Evolutionary conservation across 2,797 vertebrate genomes (phyloP).

Genomic region (Anas bernieri): DNA sequence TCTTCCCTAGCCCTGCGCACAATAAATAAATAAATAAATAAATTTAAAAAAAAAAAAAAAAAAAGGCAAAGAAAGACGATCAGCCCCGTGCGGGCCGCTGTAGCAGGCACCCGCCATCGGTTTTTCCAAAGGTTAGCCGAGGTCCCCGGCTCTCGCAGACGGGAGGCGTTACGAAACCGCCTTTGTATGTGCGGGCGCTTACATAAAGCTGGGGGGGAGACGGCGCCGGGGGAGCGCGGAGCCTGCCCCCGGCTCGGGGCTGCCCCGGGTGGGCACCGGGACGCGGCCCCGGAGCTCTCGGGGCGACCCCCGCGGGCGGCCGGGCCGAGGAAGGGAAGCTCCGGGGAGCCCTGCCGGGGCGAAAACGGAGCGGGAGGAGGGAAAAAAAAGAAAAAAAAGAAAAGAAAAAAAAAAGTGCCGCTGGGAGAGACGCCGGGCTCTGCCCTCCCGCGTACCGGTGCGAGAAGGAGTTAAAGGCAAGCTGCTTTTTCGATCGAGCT

Average conservation of each 20-base stretch:
- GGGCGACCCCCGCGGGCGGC: too few species aligned
- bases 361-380: slow-evolving; percentile 32
- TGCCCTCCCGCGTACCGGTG: slow-evolving; percentile 37
- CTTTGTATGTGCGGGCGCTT: slow-evolving; percentile 75
- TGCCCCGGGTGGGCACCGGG: background rate
- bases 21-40: too few species aligned
- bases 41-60: background rate
- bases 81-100: slow-evolving; percentile 21
- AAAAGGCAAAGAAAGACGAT: background rate
- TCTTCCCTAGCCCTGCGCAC: background rate
- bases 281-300: background rate
- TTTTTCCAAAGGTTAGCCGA: slow-evolving; percentile 77
- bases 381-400: background rate
- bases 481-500: slow-evolving; percentile 67
- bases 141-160: slow-evolving; percentile 67
- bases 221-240: background rate
- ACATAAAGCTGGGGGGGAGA: slow-evolving; percentile 7
- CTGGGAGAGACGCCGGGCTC: slow-evolving; percentile 63
- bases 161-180: slow-evolving; percentile 74
- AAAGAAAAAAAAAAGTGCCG: slow-evolving; percentile 3
- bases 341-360: background rate
- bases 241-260: background rate
- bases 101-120: slow-evolving; percentile 71
- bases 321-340: too few species aligned
- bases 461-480: slow-evolving; percentile 61